phyloP scores from a whole-genome alignment of 2,113 vertebrate genomes.

The Cranoglanis bouderius region DNA sequence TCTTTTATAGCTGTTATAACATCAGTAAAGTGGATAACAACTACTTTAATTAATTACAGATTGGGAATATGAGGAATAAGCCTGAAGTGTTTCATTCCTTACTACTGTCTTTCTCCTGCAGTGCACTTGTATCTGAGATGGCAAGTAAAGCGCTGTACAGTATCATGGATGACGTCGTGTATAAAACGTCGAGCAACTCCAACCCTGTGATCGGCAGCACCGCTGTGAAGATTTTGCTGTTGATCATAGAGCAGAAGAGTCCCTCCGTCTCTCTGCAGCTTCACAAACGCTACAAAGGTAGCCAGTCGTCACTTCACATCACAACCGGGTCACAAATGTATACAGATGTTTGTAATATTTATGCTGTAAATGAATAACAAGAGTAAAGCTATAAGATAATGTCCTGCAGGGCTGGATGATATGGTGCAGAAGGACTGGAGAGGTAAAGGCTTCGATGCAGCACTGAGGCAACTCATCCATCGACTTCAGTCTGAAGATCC shows the following conservation, averaged over 20 bases:
- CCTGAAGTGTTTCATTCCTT: neutral
- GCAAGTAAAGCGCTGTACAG: slow-evolving; percentile 69
- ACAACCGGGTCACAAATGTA: slow-evolving; percentile 6
- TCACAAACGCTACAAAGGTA: slow-evolving; percentile 83
- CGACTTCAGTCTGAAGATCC: slow-evolving; percentile 62
- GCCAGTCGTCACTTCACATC: neutral
- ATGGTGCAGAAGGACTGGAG: slow-evolving; percentile 84
- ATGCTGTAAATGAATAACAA: no score
- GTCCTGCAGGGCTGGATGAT: slow-evolving; percentile 77
- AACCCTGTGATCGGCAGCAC: slow-evolving; percentile 78
- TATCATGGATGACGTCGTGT: slow-evolving; percentile 86
- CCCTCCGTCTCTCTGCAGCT: slow-evolving; percentile 63
- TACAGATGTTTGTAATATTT: neutral
- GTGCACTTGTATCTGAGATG: slow-evolving; percentile 74
- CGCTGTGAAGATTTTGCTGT: slow-evolving; percentile 78
- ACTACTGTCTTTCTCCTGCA: slow-evolving; percentile 56
- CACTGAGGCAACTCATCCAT: slow-evolving; percentile 77
- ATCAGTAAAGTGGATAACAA: neutral
- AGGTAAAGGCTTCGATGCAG: slow-evolving; percentile 84
- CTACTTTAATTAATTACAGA: no score
- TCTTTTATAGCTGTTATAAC: neutral
- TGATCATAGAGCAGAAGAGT: slow-evolving; percentile 73
- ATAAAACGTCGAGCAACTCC: slow-evolving; percentile 82
- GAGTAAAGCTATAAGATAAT: neutral
- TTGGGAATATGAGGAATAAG: neutral